Conservation (phyloP, 2,888 invertebrate genomes). For the Dynastes maya region DNA sequence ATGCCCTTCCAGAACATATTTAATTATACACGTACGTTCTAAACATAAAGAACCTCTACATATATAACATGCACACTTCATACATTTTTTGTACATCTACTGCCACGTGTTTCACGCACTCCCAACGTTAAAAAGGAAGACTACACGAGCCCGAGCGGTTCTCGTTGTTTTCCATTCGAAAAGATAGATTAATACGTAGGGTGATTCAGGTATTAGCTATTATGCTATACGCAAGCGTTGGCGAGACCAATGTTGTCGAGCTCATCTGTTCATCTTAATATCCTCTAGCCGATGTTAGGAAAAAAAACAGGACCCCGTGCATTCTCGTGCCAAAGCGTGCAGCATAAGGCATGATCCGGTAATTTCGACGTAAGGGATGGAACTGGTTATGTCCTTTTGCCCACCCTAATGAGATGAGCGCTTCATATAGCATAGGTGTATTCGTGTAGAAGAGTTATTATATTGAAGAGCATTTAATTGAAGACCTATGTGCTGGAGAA, state of each 20-base stretch:
- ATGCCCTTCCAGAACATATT: too few relatives aligned
- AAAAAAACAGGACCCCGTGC: slow-evolving; percentile 41
- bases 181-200: slow-evolving; percentile 48
- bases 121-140: slow-evolving; percentile 15
- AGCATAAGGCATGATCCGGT: slow-evolving; percentile 32
- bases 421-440: background rate
- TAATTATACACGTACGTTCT: too few relatives aligned
- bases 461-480: too few relatives aligned
- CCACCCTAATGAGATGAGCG: slow-evolving; percentile 21
- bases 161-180: slow-evolving; percentile 33
- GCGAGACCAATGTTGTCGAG: slow-evolving; percentile 17
- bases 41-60: too few relatives aligned
- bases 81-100: slow-evolving; percentile 3
- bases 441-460: too few relatives aligned
- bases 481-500: too few relatives aligned
- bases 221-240: slow-evolving; percentile 44
- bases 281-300: background rate
- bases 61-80: too few relatives aligned
- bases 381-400: slow-evolving; percentile 18
- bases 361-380: slow-evolving; percentile 10
- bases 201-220: slow-evolving; percentile 50
- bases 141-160: background rate
- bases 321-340: slow-evolving; percentile 49
- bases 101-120: slow-evolving; percentile 26
- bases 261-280: slow-evolving; percentile 45